phyloP scores from a whole-genome alignment of 2,888 invertebrate species.

The Lamellibrachia columna region DNA sequence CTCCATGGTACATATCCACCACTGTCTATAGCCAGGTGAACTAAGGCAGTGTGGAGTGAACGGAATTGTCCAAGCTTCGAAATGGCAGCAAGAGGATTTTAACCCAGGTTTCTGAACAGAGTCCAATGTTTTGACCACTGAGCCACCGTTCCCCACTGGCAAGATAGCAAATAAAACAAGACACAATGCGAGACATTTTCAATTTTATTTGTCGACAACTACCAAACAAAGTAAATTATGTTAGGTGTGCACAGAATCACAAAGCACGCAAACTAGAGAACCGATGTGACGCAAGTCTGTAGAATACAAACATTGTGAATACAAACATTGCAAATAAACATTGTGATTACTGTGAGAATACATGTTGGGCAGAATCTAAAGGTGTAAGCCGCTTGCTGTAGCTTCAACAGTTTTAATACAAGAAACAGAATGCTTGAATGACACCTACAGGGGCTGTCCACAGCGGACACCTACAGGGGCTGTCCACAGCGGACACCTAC shows the following conservation, averaged over 20 bases:
- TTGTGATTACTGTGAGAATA: slow-evolving; percentile 1
- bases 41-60: no score
- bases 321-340: background rate
- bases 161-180: background rate
- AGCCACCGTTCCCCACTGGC: background rate
- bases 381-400: background rate
- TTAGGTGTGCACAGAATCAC: slow-evolving; percentile 9
- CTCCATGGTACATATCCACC: no score
- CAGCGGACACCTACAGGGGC: background rate
- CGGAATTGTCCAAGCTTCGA: no score
- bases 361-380: background rate
- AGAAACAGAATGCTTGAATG: background rate
- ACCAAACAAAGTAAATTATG: slow-evolving; percentile 13
- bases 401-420: background rate
- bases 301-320: background rate
- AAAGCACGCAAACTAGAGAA: background rate
- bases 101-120: no score
- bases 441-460: background rate
- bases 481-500: background rate
- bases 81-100: no score
- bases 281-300: background rate
- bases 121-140: no score
- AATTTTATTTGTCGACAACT: slow-evolving; percentile 16
- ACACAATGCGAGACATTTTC: background rate
- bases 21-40: no score